Percentiles rank a stretch among this genome's conserved stretches.
Conservation (phyloP, 2,888 invertebrate genomes). For the Parthenolecanium corni region DNA sequence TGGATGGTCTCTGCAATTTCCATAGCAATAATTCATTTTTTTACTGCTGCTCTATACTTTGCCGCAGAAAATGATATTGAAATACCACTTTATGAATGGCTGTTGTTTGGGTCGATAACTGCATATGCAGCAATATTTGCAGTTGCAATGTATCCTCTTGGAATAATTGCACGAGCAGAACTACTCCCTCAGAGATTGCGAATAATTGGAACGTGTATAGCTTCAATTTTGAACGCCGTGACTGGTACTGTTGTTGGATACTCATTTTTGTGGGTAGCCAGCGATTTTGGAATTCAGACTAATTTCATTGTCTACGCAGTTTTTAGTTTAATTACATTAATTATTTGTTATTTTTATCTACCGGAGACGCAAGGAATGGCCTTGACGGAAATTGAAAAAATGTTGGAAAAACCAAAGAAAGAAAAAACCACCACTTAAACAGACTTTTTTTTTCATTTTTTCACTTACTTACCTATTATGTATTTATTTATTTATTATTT, state of each 20-base stretch:
- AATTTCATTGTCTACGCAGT: background rate
- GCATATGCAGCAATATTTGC: background rate
- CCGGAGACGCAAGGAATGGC: too few relatives aligned
- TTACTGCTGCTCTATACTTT: background rate
- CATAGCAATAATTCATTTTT: background rate
- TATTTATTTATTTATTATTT: too few relatives aligned
- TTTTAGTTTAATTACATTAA: background rate
- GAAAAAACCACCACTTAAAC: too few relatives aligned
- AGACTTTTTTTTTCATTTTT: too few relatives aligned
- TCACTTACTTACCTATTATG: too few relatives aligned
- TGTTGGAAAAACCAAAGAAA: too few relatives aligned
- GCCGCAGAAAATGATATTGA: background rate
- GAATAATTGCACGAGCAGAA: background rate
- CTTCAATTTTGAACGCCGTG: background rate
- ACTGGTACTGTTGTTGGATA: background rate
- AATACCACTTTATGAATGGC: background rate
- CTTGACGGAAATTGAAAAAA: too few relatives aligned
- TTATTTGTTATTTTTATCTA: too few relatives aligned
- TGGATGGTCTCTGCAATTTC: background rate
- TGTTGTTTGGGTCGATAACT: background rate
- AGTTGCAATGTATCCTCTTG: background rate
- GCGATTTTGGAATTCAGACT: background rate
- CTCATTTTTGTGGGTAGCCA: background rate
- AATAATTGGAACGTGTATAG: background rate
- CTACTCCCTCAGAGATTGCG: background rate